Conservation (phyloP, 2,888 invertebrate species). For the Gisinianus flammeolus region DNA sequence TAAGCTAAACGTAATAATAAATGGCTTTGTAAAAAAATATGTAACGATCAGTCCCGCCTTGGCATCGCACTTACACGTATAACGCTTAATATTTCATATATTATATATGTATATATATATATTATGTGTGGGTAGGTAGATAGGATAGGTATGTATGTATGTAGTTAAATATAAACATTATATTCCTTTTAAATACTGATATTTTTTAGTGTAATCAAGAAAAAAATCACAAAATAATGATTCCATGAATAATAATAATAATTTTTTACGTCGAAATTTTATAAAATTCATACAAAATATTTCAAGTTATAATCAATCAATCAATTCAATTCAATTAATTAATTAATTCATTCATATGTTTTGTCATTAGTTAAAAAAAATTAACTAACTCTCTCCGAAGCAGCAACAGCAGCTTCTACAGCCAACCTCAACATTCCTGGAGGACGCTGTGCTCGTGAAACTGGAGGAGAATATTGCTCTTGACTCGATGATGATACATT, state of each 20-base stretch:
- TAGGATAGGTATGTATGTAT: not conserved
- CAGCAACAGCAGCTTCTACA: conserved; percentile 32
- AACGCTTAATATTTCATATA: not conserved
- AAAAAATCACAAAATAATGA: conserved; percentile 9
- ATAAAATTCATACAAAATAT: not conserved
- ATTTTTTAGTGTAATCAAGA: conserved; percentile 11
- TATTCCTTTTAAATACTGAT: not conserved
- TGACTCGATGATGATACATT: not conserved
- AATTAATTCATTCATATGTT: not conserved
- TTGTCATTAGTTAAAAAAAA: not conserved
- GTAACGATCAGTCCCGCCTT: not conserved
- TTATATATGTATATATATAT: not conserved
- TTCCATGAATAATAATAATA: not conserved
- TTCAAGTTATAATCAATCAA: conserved; percentile 4
- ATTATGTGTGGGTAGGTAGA: not conserved
- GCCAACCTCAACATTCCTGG: conserved; percentile 37
- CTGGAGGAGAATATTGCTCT: conserved; percentile 10
- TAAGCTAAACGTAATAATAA: not conserved
- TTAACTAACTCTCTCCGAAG: conserved; percentile 33
- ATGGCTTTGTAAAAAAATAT: conserved; percentile 16
- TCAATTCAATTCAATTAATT: not conserved
- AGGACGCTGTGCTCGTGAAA: conserved; percentile 28
- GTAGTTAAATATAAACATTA: not conserved
- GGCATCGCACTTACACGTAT: not conserved
- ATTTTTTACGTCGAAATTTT: not conserved